Evolutionary conservation across 2,113 vertebrate species (phyloP).

Genomic region (Mormyrus iriodes): DNA sequence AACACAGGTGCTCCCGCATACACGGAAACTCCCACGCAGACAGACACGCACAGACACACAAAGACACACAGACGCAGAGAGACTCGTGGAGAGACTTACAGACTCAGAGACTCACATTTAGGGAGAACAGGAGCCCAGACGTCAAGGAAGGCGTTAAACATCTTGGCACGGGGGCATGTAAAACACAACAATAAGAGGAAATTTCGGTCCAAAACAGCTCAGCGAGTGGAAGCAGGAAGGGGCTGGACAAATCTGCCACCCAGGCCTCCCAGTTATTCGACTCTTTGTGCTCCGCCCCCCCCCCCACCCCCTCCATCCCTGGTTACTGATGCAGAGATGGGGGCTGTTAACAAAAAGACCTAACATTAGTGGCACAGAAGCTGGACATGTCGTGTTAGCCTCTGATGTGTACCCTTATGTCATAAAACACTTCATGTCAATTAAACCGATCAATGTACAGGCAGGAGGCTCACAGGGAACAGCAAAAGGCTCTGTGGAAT

Average conservation of each 20-base stretch:
- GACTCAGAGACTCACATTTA: background rate
- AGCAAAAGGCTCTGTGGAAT: background rate
- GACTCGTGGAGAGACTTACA: background rate
- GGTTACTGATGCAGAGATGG: conserved; percentile 9
- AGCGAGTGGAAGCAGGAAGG: conserved; percentile 11
- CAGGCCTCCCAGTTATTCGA: background rate
- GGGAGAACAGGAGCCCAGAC: background rate
- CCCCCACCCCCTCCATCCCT: background rate
- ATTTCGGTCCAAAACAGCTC: conserved; percentile 4
- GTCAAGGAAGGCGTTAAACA: background rate
- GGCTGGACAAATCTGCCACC: background rate
- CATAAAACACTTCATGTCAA: background rate
- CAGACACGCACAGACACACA: background rate
- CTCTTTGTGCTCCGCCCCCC: background rate
- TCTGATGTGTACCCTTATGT: background rate
- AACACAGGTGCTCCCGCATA: background rate
- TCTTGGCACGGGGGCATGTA: background rate
- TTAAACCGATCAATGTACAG: background rate
- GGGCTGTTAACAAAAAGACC: conserved; percentile 6
- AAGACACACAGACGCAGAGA: background rate
- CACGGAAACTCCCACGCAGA: background rate
- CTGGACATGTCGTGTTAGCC: background rate
- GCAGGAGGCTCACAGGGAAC: background rate
- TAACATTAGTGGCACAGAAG: background rate
- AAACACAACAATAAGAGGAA: conserved; percentile 18